Evolutionary conservation across 2,113 vertebrate species (phyloP), one percentile per base, ranked within the genome.

Genomic region (Heterochromis multidens): DNA sequence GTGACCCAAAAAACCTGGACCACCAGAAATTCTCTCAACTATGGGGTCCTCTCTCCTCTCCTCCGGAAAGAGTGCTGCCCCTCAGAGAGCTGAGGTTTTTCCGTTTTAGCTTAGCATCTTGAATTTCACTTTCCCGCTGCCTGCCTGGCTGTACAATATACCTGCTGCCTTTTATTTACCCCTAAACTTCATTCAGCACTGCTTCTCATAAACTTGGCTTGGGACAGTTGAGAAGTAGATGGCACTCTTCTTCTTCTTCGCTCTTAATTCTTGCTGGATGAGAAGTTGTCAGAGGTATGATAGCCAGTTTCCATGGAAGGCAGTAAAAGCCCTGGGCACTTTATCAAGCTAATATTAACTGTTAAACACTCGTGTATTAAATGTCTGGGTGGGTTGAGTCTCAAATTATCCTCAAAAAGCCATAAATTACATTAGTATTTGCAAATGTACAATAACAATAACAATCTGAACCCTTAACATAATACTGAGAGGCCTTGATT

Each of bases 71-170:
- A 97, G 90, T 84, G 93, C 95, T 65, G 91, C 97, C 94, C 97
- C 96, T 94, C 29, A 49, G 97, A 97, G 96, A 96, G 93, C 92
- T 80, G 90, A 92, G 81, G 87, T 94, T 96, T 95, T 96, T 96
- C 94, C 94, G 88, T 92, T 91, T 86, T 94, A 91, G 86, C 90
- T 67, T 86, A 93, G 94, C 96, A 96, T 97, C 97, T 97, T 97
- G 97, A 97, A 97, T 97, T 97, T 97, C 96, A 96, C 96, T 98
- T 80, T 93, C 88, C 94, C 77, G 81, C 83, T 61, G 13, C 27
- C 31, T 65, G 89, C 25, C 80, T 60, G 57, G 52, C 78, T 49
- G 1, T 60, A 77, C 79, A 59, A 35, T 76, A 84, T 90, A 94
- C 93, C 89, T 91, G 92, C 86, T 82, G 77, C 82, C 67, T 85